A percentile compares a stretch with the other conserved stretches of the same genome.
Evolutionary conservation across 2,113 vertebrate genomes (phyloP).

Genomic region (Upupa epops): DNA sequence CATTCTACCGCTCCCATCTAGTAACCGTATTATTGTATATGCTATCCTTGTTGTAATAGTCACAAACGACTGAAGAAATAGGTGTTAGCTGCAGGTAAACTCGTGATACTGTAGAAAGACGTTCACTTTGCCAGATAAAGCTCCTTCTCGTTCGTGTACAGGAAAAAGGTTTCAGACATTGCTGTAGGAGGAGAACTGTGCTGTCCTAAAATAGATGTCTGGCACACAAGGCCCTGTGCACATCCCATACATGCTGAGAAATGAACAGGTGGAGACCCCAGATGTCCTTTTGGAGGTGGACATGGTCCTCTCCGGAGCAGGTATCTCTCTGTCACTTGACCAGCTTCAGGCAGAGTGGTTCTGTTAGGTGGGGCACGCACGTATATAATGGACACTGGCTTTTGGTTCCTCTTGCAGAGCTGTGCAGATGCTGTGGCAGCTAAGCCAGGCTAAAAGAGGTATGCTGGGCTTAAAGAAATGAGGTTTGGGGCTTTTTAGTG

Average conservation of each 20-base stretch:
- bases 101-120: neutral
- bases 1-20: neutral
- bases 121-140: neutral
- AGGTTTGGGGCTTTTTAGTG: neutral
- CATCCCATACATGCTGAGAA: neutral
- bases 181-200: neutral
- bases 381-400: neutral
- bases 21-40: neutral
- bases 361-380: neutral
- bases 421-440: constrained; percentile 17
- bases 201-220: neutral
- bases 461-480: neutral
- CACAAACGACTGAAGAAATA: neutral
- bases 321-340: neutral
- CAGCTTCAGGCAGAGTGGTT: neutral
- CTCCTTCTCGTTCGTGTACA: neutral
- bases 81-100: neutral
- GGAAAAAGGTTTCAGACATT: neutral
- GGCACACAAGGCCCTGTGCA: too few species aligned
- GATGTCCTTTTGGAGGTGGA: neutral
- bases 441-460: neutral
- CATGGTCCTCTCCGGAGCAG: neutral
- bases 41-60: neutral
- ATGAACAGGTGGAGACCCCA: neutral
- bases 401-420: neutral